Evolutionary conservation across 1,140 invertebrate genomes (phyloP), one percentile per base, ranked within the genome.

Genomic region (Potamilus streckersoni): DNA sequence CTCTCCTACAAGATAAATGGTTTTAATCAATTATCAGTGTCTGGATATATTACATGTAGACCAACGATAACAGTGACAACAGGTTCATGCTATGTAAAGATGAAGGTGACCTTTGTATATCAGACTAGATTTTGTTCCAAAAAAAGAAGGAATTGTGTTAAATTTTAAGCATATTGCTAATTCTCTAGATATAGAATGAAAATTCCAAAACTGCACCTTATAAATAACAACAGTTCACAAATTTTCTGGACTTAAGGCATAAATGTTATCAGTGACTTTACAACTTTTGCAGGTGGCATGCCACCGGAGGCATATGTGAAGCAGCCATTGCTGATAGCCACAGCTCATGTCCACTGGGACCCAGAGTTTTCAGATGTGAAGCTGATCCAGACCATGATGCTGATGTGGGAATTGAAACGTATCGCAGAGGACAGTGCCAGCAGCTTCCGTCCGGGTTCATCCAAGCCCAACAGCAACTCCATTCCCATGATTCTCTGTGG

Each of bases 361-460:
- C 98, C 98, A 2, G 98, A 99, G 91, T 99, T 95, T 89, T 99
- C 97, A 86, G 98, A 99, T 91, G 98, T 99, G n/a, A 99, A 99
- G 91, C 92, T 99, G 2, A 99, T 99, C 79, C 98, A 99, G 90
- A 98, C 96, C 19, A 99, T 99, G 96, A 99, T 99, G 97, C 91
- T 99, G 76, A 96, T 97, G 91, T 95, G 97, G 88, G 98, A 99
- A 90, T 82, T 94, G 16, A 88, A 90, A 75, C 84, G 87, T 63
- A 82, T 90, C 60, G 84, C 89, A 49, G 83, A 88, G 71, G 85
- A 87, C 56, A 80, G 83, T 70, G 78, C 80, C 64, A 79, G 66
- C 59, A 81, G 76, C 63, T 83, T 87, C 72, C 78, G 83, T 55
- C 82, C 85, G 27, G 77, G 80, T 20, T 69, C 73, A 12, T 69